A percentile compares a stretch with the other conserved stretches of the same genome.
Evolutionary conservation across 2,797 vertebrate species (phyloP).

Genomic region (Rhabdophis nuchalis): DNA sequence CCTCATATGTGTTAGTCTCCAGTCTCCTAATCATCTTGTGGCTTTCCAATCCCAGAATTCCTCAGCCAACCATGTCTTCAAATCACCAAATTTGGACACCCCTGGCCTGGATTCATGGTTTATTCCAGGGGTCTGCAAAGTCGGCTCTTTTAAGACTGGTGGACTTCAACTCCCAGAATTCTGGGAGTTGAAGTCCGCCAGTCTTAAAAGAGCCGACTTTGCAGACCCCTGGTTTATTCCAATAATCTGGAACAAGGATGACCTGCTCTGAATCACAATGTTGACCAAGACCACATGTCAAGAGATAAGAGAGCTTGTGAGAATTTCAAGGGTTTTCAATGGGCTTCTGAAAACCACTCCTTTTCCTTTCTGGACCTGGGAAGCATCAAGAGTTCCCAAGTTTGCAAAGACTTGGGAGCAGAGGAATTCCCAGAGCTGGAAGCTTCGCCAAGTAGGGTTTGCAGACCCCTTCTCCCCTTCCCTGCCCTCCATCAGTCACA

Average conservation of each 20-base stretch:
- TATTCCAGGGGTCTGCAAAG: too few species aligned
- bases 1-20: too few species aligned
- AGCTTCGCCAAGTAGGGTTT: not conserved
- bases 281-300: not conserved
- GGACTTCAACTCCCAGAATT: too few species aligned
- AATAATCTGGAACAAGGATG: not conserved
- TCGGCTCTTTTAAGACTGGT: too few species aligned
- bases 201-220: too few species aligned
- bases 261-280: not conserved
- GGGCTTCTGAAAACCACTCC: not conserved
- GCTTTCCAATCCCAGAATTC: not conserved
- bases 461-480: rapidly evolving
- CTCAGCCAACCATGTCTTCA: not conserved
- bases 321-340: not conserved
- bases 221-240: too few species aligned
- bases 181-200: too few species aligned
- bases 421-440: not conserved
- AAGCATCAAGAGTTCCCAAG: not conserved
- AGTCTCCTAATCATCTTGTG: too few species aligned
- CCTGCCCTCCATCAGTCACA: not conserved
- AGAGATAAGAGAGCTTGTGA: not conserved
- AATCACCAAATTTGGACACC: not conserved
- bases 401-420: not conserved
- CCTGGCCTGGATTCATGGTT: not conserved
- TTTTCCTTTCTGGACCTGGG: not conserved